A percentile compares a stretch with the other conserved stretches of the same genome.
Conservation (phyloP, 92 coral and sea anemone species). For the Micromussa lordhowensis region DNA sequence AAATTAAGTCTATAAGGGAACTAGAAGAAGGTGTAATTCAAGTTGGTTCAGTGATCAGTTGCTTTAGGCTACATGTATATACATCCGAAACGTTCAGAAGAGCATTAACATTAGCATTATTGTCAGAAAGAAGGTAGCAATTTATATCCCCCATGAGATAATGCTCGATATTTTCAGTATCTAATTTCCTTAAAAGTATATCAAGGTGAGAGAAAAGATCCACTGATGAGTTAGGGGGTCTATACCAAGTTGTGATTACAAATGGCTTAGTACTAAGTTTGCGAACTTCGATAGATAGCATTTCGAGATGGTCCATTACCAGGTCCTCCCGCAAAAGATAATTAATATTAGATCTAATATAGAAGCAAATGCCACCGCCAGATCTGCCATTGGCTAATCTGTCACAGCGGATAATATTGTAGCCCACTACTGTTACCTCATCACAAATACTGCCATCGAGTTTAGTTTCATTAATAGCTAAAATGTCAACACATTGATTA, state of each 20-base stretch:
- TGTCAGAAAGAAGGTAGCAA: no score
- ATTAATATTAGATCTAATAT: conserved; percentile 10
- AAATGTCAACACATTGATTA: no score
- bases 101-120: no score
- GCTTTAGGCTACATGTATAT: conserved; percentile 24
- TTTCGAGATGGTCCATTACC: conserved; percentile 7
- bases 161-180: conserved; percentile 23
- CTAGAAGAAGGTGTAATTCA: no score
- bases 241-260: no score
- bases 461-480: no score
- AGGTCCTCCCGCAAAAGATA: conserved; percentile 1
- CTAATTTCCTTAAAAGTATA: conserved; percentile 33
- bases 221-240: conserved; percentile 29
- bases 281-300: conserved; percentile 9
- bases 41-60: conserved; percentile 44
- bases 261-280: conserved; percentile 32
- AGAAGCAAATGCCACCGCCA: no score
- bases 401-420: conserved; percentile 3
- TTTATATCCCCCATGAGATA: no score
- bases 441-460: no score
- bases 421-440: not conserved
- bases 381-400: not conserved
- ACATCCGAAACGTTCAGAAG: conserved; percentile 6
- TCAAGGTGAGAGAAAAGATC: conserved; percentile 39
- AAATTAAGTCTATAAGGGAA: no score